These are phyloP conservation scores for Drosophila setifemur DNA, from an alignment of 1,140 invertebrate species.

Conservation along the genomic window DNA sequence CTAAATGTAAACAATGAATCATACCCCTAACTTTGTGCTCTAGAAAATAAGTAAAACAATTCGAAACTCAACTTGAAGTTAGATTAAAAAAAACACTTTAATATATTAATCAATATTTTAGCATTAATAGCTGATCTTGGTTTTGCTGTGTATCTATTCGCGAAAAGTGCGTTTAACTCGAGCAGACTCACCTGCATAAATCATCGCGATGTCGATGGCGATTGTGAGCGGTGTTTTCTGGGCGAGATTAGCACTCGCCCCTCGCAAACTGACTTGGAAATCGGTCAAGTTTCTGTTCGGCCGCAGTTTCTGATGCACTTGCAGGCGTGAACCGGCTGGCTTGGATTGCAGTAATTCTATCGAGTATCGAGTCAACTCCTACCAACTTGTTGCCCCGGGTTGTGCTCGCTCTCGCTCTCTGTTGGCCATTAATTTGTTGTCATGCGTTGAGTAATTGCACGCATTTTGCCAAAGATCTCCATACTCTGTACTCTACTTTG, in stretches of 20 bases:
- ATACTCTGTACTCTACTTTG: too few relatives aligned
- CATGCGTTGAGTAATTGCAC: slow-evolving; percentile 61
- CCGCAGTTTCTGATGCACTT: slow-evolving; percentile 47
- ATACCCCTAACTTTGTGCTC: too few relatives aligned
- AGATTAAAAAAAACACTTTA: neutral
- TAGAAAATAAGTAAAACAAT: too few relatives aligned
- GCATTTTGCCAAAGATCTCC: slow-evolving; percentile 45
- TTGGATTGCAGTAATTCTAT: slow-evolving; percentile 34
- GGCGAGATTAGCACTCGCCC: slow-evolving; percentile 55
- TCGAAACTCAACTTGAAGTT: neutral
- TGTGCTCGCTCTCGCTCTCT: slow-evolving; percentile 19
- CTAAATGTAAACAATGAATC: too few relatives aligned
- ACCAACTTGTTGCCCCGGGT: slow-evolving; percentile 32
- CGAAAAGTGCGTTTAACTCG: slow-evolving; percentile 37
- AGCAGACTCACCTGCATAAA: slow-evolving; percentile 69
- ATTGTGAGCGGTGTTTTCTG: slow-evolving; percentile 46
- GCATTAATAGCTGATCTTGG: neutral
- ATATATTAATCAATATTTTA: neutral
- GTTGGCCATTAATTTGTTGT: slow-evolving; percentile 56
- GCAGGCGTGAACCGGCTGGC: slow-evolving; percentile 60
- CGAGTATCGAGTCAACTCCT: too few relatives aligned
- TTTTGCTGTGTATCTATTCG: neutral
- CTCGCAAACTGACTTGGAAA: slow-evolving; percentile 59
- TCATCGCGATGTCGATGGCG: slow-evolving; percentile 58
- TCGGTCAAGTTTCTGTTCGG: slow-evolving; percentile 67